Evolutionary conservation across 2,797 vertebrate species (phyloP), one percentile per base, ranked within the genome.

Genomic region (Anableps anableps): DNA sequence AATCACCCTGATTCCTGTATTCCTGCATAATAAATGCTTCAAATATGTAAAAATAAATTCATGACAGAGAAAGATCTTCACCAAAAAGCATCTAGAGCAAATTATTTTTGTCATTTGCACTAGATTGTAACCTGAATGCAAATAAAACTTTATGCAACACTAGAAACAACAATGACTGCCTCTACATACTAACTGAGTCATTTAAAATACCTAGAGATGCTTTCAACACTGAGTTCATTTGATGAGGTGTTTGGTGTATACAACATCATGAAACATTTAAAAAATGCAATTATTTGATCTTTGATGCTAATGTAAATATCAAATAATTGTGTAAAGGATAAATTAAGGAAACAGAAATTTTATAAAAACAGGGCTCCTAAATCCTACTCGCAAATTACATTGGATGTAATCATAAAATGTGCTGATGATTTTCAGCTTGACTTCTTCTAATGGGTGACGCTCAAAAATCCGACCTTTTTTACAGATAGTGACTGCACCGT

Each of bases 31-130:
- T 21, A 72, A 79, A 73, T 41, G 34, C 10, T 47, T 38, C 73
- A 38, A 8, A 29, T 21, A 43, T 36, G 11, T 19, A 66, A 53
- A 48, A 26, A 10, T 23, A n/a, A 29, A 88, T 73, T 74, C 10
- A 66, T 83, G 34, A 80, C 10, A 29, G 73, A 68, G 26, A 16
- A 26, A 83, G 72, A 55, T 76, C 77, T 77, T 83, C 31, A 62
- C 55, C 41, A 80, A 83, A 74, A 13, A 29, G 8, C 68, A 31
- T 55, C 19, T 38, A 48, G 29, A 19, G 8, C 47, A 11, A 68
- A 13, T 8, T 64, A 41, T 51, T 71, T 66, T 43, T 9, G 36
- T 74, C 16, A 7, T 75, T 14, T 71, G 31, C 11, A 29, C 4
- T 34, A 72, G 74, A 76, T 0, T 14, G 13, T 10, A 60, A 41